Evolutionary conservation across 2,797 vertebrate species (phyloP).

Genomic region (Mormyrus proboscirostris): DNA sequence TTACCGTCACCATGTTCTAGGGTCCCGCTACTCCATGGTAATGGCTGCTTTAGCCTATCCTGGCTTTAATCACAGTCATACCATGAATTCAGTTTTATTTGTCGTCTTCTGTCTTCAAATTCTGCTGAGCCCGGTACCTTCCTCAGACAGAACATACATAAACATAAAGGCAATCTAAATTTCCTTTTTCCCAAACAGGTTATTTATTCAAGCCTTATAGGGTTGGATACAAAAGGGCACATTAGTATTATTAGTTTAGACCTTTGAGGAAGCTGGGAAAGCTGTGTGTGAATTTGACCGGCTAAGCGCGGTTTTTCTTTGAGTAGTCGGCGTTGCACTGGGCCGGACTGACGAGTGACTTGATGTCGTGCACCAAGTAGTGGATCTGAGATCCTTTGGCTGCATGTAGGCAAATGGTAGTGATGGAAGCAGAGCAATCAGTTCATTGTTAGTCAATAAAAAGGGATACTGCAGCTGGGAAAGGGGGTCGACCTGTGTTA

Average conservation of each 20-base stretch:
- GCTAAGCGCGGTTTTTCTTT: not conserved
- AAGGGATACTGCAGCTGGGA: constrained; percentile 52
- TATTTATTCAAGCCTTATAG: not conserved
- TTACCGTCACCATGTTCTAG: not conserved
- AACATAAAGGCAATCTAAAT: not conserved
- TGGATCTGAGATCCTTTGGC: not conserved
- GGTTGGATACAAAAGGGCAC: not conserved
- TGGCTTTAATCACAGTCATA: not conserved
- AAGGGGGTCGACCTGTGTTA: constrained; percentile 50
- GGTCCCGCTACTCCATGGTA: not conserved
- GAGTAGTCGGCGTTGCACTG: not conserved
- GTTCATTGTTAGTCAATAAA: constrained; percentile 20
- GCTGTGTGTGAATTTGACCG: not conserved
- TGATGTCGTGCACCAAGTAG: not conserved
- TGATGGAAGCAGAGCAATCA: not conserved
- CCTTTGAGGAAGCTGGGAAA: not conserved
- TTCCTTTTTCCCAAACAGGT: not conserved
- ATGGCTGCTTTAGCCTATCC: not conserved
- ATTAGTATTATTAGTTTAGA: not conserved
- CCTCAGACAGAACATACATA: not conserved
- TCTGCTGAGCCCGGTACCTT: not conserved
- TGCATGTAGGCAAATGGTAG: not conserved
- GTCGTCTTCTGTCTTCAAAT: not conserved
- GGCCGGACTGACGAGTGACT: not conserved
- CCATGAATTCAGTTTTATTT: not conserved